A percentile compares a stretch with the other conserved stretches of the same genome.
These are phyloP conservation scores for Ascaphus truei DNA, from an alignment of 2,113 vertebrate genomes.

Conservation along the genomic window DNA sequence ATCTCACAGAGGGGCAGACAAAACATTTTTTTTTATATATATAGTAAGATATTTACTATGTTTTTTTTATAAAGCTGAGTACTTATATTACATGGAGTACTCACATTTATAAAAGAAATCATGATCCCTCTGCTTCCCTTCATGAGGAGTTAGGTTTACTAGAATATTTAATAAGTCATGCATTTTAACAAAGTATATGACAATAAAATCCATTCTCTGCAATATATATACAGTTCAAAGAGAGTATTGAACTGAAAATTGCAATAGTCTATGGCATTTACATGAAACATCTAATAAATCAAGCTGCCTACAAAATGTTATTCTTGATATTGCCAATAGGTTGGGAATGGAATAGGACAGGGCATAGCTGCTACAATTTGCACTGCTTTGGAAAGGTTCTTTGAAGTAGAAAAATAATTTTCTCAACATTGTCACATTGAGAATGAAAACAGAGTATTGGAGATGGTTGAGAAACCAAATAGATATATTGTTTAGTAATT, in stretches of 20 bases:
- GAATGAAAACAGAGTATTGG: not conserved
- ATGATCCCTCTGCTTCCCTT: not conserved
- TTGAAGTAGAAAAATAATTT: constrained; percentile 17
- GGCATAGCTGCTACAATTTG: constrained; percentile 18
- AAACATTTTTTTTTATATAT: too few species aligned
- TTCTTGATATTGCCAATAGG: constrained; percentile 35
- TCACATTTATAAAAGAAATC: not conserved
- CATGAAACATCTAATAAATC: constrained; percentile 35
- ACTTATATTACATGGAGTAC: not conserved
- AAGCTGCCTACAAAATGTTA: constrained; percentile 34
- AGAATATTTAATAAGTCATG: constrained; percentile 9
- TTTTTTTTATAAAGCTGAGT: too few species aligned
- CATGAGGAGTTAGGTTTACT: not conserved
- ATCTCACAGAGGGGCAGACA: too few species aligned
- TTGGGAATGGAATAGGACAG: constrained; percentile 25
- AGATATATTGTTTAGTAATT: not conserved
- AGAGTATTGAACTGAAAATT: constrained; percentile 21
- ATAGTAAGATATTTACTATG: too few species aligned
- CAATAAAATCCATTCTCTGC: constrained; percentile 32
- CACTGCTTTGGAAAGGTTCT: constrained; percentile 19
- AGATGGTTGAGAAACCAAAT: too few species aligned
- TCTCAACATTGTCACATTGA: constrained; percentile 15
- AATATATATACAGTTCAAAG: constrained; percentile 19
- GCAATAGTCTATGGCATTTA: constrained; percentile 36
- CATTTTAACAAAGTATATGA: constrained; percentile 21